Evolutionary conservation across 2,113 vertebrate species (phyloP).

Genomic region (Marcusenius ussheri): DNA sequence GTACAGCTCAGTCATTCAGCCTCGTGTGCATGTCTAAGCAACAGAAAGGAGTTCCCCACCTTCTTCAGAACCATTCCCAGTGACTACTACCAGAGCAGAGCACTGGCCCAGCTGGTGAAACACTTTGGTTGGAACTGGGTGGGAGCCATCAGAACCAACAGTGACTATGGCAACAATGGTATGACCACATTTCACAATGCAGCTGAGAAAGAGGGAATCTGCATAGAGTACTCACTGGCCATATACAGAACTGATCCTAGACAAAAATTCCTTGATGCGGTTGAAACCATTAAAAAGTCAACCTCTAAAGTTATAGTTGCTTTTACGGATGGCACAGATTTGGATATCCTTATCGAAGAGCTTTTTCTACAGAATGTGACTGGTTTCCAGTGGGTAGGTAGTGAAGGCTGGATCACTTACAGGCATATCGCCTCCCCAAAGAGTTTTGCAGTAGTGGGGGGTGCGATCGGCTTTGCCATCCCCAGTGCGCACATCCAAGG

Average conservation of each 20-base stretch:
- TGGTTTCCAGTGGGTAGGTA: conserved; percentile 66
- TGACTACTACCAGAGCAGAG: conserved; percentile 61
- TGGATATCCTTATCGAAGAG: conserved; percentile 62
- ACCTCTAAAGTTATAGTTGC: conserved; percentile 64
- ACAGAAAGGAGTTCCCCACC: conserved; percentile 60
- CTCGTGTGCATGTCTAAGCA: conserved; percentile 64
- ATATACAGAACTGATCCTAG: conserved; percentile 61
- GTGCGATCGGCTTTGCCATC: conserved; percentile 60
- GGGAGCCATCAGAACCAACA: conserved; percentile 56
- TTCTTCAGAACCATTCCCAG: conserved; percentile 68
- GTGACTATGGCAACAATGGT: conserved; percentile 59
- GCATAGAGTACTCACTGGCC: conserved; percentile 59
- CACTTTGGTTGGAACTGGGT: conserved; percentile 66
- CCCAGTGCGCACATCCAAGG: conserved; percentile 58
- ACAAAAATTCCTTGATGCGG: conserved; percentile 55
- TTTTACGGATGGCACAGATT: conserved; percentile 60
- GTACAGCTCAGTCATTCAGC: conserved; percentile 66
- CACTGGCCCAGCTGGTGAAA: conserved; percentile 61
- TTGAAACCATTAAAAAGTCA: conserved; percentile 56
- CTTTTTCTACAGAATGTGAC: conserved; percentile 59
- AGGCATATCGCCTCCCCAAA: conserved; percentile 51
- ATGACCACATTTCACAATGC: conserved; percentile 58
- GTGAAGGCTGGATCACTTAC: conserved; percentile 67
- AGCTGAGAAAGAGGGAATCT: conserved; percentile 56
- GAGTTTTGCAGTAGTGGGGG: conserved; percentile 59